Conservation (phyloP, 2,888 invertebrate species). For the Ectobius pallidus region DNA sequence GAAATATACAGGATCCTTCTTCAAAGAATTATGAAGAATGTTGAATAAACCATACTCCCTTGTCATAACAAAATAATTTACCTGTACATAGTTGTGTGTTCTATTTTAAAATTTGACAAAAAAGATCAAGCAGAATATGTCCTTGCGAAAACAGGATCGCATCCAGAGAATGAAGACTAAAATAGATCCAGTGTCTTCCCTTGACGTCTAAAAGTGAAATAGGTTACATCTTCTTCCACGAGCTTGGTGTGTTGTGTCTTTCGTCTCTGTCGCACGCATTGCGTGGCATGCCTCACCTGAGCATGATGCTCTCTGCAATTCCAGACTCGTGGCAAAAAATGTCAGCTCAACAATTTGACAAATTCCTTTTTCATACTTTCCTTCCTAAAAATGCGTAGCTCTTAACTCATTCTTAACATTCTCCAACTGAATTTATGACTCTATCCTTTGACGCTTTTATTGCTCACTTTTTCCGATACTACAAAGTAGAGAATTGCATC, state of each 20-base stretch:
- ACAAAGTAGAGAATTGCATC: too few species aligned
- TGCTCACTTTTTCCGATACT: too few species aligned
- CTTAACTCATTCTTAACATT: too few species aligned
- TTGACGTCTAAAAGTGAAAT: slow-evolving; percentile 25
- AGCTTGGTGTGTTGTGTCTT: neutral
- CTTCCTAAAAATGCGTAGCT: too few species aligned
- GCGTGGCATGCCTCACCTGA: neutral
- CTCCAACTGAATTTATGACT: too few species aligned
- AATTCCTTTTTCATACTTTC: too few species aligned
- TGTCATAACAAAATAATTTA: neutral
- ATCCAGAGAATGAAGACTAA: slow-evolving; percentile 27
- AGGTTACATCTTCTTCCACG: neutral
- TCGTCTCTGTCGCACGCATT: neutral
- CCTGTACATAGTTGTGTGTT: neutral
- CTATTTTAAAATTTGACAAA: neutral
- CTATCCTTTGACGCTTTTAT: too few species aligned
- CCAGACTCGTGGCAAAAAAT: too few species aligned
- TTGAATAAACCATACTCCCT: too few species aligned
- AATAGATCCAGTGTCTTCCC: slow-evolving; percentile 30
- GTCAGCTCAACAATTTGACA: too few species aligned
- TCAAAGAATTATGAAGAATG: too few species aligned
- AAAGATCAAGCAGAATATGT: slow-evolving; percentile 23
- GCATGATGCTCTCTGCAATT: neutral
- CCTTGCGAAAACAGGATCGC: slow-evolving; percentile 32
- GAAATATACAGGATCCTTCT: too few species aligned